These are phyloP conservation scores for Tanytarsus gracilentus DNA, from an alignment of 2,888 invertebrate genomes.

Conservation along the genomic window DNA sequence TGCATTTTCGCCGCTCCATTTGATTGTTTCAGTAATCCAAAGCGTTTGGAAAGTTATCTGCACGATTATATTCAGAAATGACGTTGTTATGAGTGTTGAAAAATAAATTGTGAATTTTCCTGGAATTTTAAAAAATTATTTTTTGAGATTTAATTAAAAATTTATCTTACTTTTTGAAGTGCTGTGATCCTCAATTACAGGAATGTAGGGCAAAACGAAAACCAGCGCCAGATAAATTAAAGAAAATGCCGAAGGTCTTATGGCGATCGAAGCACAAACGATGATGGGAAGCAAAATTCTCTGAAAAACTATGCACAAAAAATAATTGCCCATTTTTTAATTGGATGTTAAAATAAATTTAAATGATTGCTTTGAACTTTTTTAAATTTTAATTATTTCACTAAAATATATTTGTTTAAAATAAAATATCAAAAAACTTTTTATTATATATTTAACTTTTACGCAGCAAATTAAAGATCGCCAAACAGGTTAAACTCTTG, in stretches of 20 bases:
- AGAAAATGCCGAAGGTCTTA: neutral
- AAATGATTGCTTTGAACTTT: too few species aligned
- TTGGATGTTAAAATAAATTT: too few species aligned
- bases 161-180: neutral
- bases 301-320: neutral
- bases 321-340: neutral
- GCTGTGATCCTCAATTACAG: neutral
- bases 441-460: too few species aligned
- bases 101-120: neutral
- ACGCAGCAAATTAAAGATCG: too few species aligned
- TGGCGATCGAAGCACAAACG: neutral
- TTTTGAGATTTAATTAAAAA: neutral
- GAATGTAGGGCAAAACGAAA: slow-evolving; percentile 1
- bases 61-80: neutral
- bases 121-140: neutral
- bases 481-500: too few species aligned
- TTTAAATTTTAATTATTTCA: too few species aligned
- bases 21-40: too few species aligned
- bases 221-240: neutral
- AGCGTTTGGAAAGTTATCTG: too few species aligned
- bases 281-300: neutral
- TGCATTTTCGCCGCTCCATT: too few species aligned
- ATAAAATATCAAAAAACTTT: too few species aligned
- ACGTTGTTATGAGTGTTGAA: neutral
- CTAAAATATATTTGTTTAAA: too few species aligned